Base-by-base conservation (phyloP, 2,888 invertebrate genomes). In the Metopia argyrocephala region DNA sequence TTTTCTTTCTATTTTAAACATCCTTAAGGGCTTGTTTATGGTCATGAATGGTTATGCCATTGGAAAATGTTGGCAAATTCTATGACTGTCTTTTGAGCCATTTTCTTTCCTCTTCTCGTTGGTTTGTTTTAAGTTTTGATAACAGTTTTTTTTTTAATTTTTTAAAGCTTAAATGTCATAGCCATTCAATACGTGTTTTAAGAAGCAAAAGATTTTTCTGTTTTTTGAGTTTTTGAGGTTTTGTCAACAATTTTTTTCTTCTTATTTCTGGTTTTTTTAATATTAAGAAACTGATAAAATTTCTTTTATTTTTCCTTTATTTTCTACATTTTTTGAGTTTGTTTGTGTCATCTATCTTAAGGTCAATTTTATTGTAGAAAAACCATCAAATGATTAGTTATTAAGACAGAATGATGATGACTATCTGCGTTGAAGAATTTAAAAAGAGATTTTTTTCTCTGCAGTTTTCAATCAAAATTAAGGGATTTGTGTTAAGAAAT, bases 11-110 rank as follows among this genome's bases (percentile, higher is more conserved):
- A 46, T 79, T 78, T 57, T 52, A 38, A 76, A 79, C 78, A 76
- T 75, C 79, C 79, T 78, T 69, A 73, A 78, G 83, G 81, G 74
- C 76, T 62, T 78, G 74, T 79, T 76, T 81, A 79, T 80, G 84
- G 76, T 71, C 82, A 83, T 78, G 79, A 81, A 83, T 84, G 80
- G 78, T 75, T 79, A 71, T 83, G 74, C 38, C 12, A 5, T 27
- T 71, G 12, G 31, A 12, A 45, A 56, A 59, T 52, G 69, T 38
- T 74, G 64, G 38, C 68, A 69, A 56, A 62, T 66, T 62, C 38
- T 57, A 20, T 79, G 69, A 54, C 52, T 69, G 69, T 61, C 52
- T 65, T 20, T 31, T 7, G n/a, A 6, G 7, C 56, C 7, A 27
- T 4, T 27, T 27, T 25, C 5, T 2, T 27, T 12, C 59, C 23